phyloP scores from a whole-genome alignment of 2,113 vertebrate species.

The Clarias batrachus region DNA sequence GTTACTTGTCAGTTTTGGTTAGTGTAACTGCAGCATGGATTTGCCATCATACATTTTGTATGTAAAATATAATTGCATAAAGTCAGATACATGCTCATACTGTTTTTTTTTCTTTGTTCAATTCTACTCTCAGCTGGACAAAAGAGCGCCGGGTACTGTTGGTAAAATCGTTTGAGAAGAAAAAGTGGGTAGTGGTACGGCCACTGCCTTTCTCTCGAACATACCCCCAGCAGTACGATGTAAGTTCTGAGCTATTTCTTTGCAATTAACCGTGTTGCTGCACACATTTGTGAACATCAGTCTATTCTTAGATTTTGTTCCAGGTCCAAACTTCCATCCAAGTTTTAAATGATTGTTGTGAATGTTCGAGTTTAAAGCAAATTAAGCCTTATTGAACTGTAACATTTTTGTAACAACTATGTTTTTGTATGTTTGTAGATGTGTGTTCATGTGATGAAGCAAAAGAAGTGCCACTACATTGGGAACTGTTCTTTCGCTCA shows the following conservation, averaged over 20 bases:
- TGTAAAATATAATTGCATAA: background rate
- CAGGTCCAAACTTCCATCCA: background rate
- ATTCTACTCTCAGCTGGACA: constrained; percentile 81
- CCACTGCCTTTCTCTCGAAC: constrained; percentile 91
- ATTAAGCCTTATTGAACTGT: background rate
- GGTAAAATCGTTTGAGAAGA: constrained; percentile 96
- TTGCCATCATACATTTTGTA: background rate
- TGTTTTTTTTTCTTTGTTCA: background rate
- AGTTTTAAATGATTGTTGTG: background rate
- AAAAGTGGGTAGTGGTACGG: constrained; percentile 96
- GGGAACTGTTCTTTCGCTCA: constrained; percentile 98
- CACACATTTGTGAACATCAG: background rate
- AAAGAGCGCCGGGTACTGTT: constrained; percentile 92
- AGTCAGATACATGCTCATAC: background rate
- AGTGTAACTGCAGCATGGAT: background rate
- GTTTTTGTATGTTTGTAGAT: constrained; percentile 71
- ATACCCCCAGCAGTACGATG: constrained; percentile 96
- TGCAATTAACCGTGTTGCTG: background rate
- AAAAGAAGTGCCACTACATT: constrained; percentile 97
- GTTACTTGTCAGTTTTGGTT: background rate
- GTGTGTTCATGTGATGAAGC: constrained; percentile 96
- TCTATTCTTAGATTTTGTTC: background rate
- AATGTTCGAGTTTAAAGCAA: background rate
- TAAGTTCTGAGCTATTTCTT: constrained; percentile 65
- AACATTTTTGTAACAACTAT: too few relatives aligned